These are phyloP conservation scores for Panopea generosa DNA, from an alignment of 2,888 invertebrate species.

Conservation along the genomic window DNA sequence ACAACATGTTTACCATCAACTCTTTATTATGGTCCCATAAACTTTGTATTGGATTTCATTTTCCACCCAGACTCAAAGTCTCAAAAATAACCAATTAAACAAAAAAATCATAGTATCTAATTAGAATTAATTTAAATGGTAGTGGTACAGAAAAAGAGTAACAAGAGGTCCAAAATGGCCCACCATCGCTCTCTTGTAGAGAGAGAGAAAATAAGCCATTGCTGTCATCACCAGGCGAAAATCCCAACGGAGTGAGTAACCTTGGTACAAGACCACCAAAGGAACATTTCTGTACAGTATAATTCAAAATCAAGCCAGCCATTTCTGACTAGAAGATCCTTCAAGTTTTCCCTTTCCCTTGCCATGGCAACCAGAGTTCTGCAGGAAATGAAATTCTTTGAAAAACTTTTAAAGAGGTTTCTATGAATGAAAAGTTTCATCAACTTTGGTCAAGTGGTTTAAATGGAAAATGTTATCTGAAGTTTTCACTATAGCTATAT, in stretches of 20 bases:
- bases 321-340: not conserved
- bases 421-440: not conserved
- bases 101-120: too few species aligned
- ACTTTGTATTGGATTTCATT: too few species aligned
- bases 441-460: not conserved
- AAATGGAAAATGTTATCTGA: not conserved
- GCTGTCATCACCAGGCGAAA: too few species aligned
- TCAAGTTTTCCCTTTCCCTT: not conserved
- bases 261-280: not conserved
- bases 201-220: too few species aligned
- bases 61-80: too few species aligned
- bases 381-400: not conserved
- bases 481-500: not conserved
- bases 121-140: too few species aligned
- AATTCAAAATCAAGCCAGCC: not conserved
- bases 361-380: slow-evolving; percentile 1
- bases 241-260: not conserved
- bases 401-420: not conserved
- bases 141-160: too few species aligned
- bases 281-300: not conserved
- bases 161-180: not conserved
- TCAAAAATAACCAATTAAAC: too few species aligned
- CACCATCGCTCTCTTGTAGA: not conserved
- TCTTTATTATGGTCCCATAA: too few species aligned
- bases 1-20: too few species aligned